Evolutionary conservation across 2,797 vertebrate genomes (phyloP), one percentile per base, ranked within the genome.

Genomic region (Acanthornis magna): DNA sequence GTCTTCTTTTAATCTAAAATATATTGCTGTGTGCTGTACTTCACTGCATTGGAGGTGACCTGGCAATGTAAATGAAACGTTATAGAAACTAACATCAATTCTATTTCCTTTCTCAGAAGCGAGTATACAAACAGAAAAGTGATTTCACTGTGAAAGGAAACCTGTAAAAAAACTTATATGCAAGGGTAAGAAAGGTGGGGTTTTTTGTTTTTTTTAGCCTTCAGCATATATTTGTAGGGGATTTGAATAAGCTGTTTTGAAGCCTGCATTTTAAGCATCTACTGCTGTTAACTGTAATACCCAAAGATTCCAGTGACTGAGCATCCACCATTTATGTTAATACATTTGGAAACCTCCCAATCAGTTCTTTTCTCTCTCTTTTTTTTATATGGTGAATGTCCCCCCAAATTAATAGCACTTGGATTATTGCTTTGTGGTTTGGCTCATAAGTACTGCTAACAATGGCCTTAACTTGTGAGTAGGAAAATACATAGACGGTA

Each of bases 91-190:
- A 55, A 74, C 45, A 38, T 70, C 2, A 27, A 4, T 74, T 83
- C 79, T 65, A 55, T 67, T 93, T 85, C 63, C 53, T 81, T 55
- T 94, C 67, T 89, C 70, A 66, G 66, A 88, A 86, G n/a, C 2
- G 1, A 57, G 34, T 66, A 36, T 45, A 61, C 68, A 84, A 65
- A 43, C n/a, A 74, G 38, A 61, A 53, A 89, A 75, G 30, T 43
- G 17, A 61, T 88, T 87, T 92, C 72, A 78, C 84, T 94, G 79
- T 88, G 81, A 89, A 91, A 83, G 60, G 77, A 84, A 85, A 58
- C 34, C 26, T 87, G 67, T 87, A 53, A 90, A 94, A 66, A 78
- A 76, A 61, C 30, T 78, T 78, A 2, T 4, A 30, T 66, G 43
- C 29, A 68, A 80, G 29, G n/a, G 38, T 77, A 54, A 70, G 79